A percentile compares a stretch with the other conserved stretches of the same genome.
Evolutionary conservation across 2,113 vertebrate genomes (phyloP).

Genomic region (Carlito syrichta): DNA sequence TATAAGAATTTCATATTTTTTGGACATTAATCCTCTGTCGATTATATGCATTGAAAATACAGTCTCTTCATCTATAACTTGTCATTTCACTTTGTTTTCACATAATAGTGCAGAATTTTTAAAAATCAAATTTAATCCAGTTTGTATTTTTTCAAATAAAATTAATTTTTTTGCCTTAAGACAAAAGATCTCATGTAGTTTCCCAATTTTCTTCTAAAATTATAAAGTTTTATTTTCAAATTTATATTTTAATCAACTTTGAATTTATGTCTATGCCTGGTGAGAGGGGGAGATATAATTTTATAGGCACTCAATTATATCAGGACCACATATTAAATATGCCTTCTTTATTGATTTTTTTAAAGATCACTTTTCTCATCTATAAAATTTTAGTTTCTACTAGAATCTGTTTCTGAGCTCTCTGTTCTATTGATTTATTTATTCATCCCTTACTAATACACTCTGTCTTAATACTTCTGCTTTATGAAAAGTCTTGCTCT

Average conservation of each 20-base stretch:
- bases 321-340: neutral
- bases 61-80: neutral
- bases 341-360: neutral
- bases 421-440: neutral
- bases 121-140: neutral
- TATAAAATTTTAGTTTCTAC: neutral
- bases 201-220: neutral
- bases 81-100: neutral
- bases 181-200: neutral
- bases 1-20: neutral
- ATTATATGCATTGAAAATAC: neutral
- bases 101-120: neutral
- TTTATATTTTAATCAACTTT: neutral
- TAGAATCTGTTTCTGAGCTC: neutral
- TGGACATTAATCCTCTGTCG: neutral
- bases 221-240: neutral
- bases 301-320: neutral
- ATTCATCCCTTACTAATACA: neutral
- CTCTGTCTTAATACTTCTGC: neutral
- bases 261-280: neutral
- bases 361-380: neutral
- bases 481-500: neutral
- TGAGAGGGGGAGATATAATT: neutral
- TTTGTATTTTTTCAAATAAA: neutral
- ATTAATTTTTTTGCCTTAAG: neutral